These are phyloP conservation scores for Drosophila barbarae DNA, from an alignment of 2,888 invertebrate species.

Conservation along the genomic window DNA sequence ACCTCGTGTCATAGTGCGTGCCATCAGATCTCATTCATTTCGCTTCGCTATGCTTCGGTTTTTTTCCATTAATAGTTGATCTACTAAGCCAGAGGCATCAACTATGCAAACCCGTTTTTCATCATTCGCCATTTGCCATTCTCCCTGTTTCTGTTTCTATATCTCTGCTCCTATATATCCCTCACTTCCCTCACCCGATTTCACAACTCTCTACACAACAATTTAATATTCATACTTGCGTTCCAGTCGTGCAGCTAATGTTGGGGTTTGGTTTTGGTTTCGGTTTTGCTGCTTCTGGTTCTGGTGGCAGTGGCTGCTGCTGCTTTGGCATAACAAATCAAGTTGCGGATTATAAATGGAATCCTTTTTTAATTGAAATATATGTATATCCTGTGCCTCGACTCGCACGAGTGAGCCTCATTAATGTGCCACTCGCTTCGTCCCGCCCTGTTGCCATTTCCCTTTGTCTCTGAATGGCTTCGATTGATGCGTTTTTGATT, in stretches of 20 bases:
- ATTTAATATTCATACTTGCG: conserved; percentile 74
- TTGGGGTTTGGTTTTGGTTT: conserved; percentile 45
- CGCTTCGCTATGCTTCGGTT: conserved; percentile 32
- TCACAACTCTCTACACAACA: conserved; percentile 63
- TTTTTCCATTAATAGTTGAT: conserved; percentile 70
- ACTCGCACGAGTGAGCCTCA: conserved; percentile 37
- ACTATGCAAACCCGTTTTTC: conserved; percentile 69
- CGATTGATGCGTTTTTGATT: conserved; percentile 74
- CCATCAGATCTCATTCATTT: conserved; percentile 51
- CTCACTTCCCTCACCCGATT: conserved; percentile 15
- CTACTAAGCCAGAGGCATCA: conserved; percentile 67
- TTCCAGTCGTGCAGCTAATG: conserved; percentile 69
- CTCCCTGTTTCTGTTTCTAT: conserved; percentile 17
- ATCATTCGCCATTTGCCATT: conserved; percentile 56
- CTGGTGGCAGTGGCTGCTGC: conserved; percentile 6
- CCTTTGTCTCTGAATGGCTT: conserved; percentile 36
- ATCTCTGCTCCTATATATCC: not conserved
- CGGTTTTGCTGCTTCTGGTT: conserved; percentile 28
- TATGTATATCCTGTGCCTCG: conserved; percentile 49
- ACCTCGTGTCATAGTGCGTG: conserved; percentile 29
- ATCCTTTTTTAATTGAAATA: conserved; percentile 76
- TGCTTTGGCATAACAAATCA: conserved; percentile 55
- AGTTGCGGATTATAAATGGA: conserved; percentile 68
- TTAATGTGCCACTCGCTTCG: conserved; percentile 32
- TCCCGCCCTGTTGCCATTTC: not conserved